A percentile compares a stretch with the other conserved stretches of the same genome.
These are phyloP conservation scores for Callocephalon fimbriatum DNA, from an alignment of 2,113 vertebrate species.

Conservation along the genomic window DNA sequence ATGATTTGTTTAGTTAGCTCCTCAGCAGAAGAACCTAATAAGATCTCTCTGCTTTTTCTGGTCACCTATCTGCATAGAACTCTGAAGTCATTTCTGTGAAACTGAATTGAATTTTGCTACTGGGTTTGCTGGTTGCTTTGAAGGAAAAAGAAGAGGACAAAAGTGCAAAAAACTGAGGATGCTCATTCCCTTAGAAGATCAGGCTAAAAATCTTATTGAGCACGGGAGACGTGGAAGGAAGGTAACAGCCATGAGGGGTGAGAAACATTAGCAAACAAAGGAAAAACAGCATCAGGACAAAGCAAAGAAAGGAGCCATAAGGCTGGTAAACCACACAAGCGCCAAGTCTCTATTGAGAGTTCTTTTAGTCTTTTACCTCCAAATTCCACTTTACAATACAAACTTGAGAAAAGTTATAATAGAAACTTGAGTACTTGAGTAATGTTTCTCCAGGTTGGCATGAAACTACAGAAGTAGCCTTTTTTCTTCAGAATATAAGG, in stretches of 20 bases:
- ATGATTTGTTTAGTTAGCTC: background rate
- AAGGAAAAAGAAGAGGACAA: background rate
- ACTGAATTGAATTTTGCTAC: background rate
- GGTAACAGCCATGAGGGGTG: background rate
- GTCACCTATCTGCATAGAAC: background rate
- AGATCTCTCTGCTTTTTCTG: background rate
- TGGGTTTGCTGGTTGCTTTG: background rate
- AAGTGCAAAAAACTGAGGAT: background rate
- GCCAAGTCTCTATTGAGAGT: background rate
- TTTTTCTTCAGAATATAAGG: background rate
- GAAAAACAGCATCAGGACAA: background rate
- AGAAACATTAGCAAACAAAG: background rate
- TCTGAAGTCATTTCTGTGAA: background rate
- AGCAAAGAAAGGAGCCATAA: background rate
- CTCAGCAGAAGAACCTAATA: background rate
- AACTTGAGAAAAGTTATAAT: background rate
- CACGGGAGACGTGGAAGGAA: background rate
- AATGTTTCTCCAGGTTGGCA: background rate
- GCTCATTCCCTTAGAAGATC: background rate
- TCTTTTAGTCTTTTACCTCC: background rate
- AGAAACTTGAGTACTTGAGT: background rate
- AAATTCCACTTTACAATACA: background rate
- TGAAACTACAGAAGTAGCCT: background rate
- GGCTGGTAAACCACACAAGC: background rate
- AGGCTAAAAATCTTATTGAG: background rate